Evolutionary conservation across 2,113 vertebrate genomes (phyloP).

Genomic region (Pitta sordida): DNA sequence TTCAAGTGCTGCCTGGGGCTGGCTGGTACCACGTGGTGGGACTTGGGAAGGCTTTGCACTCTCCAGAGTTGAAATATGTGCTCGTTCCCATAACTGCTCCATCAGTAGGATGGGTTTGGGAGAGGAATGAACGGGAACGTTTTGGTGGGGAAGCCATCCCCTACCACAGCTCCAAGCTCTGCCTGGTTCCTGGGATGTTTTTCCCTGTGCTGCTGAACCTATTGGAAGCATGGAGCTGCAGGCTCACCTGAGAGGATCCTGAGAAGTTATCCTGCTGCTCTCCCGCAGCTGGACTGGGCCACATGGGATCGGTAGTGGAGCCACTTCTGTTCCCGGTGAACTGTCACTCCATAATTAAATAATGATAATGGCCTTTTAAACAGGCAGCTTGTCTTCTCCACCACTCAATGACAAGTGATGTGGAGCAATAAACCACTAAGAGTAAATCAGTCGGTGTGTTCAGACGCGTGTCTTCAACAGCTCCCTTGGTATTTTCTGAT

Average conservation of each 20-base stretch:
- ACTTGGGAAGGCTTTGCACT: neutral
- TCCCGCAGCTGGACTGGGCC: neutral
- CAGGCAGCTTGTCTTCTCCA: neutral
- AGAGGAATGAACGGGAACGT: neutral
- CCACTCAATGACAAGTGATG: neutral
- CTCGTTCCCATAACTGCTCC: neutral
- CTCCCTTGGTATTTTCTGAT: neutral
- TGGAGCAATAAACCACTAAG: rapidly evolving
- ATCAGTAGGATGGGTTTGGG: neutral
- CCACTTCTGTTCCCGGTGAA: neutral
- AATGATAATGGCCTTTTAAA: neutral
- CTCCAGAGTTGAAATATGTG: rapidly evolving
- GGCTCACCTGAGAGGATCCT: neutral
- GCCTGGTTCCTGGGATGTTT: neutral
- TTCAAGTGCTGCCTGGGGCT: neutral
- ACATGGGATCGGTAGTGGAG: neutral
- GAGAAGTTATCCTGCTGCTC: rapidly evolving
- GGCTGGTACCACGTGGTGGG: neutral
- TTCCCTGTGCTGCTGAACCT: neutral
- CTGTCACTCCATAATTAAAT: neutral
- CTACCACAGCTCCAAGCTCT: neutral
- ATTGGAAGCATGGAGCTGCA: neutral
- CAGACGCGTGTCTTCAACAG: neutral
- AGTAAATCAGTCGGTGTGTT: neutral
- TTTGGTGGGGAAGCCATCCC: neutral